Percentiles rank a stretch among this genome's conserved stretches.
Evolutionary conservation across 2,113 vertebrate genomes (phyloP).

Genomic region (Dasyprocta punctata): DNA sequence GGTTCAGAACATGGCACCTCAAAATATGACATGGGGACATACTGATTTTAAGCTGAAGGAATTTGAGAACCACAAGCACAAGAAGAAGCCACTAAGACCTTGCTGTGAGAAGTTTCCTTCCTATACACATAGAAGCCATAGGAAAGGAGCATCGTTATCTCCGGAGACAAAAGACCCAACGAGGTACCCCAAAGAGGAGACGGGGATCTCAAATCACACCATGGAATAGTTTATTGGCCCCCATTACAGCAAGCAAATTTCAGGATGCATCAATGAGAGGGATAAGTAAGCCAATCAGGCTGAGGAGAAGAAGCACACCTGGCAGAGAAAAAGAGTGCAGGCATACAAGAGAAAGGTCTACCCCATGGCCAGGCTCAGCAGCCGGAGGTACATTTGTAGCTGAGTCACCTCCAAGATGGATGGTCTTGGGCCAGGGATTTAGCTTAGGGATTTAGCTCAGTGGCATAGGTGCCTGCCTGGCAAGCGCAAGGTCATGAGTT

Average conservation of each 20-base stretch:
- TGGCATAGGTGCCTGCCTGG: too few relatives aligned
- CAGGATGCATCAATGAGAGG: not conserved
- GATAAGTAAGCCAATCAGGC: not conserved
- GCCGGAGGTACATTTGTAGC: too few relatives aligned
- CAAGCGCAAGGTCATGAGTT: too few relatives aligned
- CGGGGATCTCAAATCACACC: not conserved
- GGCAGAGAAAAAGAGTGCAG: too few relatives aligned
- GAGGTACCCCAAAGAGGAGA: not conserved
- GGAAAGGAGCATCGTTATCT: not conserved
- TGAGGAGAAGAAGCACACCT: not conserved
- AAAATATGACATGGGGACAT: not conserved
- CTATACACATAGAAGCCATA: not conserved
- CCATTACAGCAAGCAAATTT: not conserved
- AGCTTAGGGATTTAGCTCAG: too few relatives aligned
- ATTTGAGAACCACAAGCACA: not conserved
- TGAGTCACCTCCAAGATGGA: not conserved
- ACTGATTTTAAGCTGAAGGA: not conserved
- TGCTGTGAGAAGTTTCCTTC: not conserved
- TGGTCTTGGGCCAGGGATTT: too few relatives aligned
- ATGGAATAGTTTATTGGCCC: not conserved
- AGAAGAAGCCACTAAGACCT: not conserved
- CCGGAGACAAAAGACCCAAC: not conserved
- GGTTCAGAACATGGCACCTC: not conserved
- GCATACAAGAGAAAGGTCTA: not conserved
- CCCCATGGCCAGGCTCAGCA: not conserved